These are phyloP conservation scores for Diplazon laetatorius DNA, from an alignment of 2,888 invertebrate species.

Conservation along the genomic window DNA sequence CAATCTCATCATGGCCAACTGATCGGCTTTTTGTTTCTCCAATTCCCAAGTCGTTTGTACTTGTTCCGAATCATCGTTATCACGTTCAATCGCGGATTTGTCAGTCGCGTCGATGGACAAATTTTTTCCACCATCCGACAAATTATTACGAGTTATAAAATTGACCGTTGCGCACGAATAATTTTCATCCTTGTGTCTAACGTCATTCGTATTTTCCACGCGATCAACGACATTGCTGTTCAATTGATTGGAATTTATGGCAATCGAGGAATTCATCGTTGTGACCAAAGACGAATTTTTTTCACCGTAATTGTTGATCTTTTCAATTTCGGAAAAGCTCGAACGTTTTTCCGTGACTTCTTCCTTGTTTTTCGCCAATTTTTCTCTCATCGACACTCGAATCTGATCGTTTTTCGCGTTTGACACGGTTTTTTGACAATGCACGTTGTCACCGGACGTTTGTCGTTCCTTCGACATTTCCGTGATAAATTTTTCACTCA, in stretches of 20 bases:
- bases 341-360: conserved; percentile 76
- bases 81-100: conserved; percentile 45
- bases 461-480: conserved; percentile 69
- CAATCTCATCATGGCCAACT: conserved; percentile 75
- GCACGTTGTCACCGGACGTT: conserved; percentile 54
- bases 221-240: conserved; percentile 65
- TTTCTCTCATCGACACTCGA: conserved; percentile 75
- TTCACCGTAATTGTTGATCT: conserved; percentile 65
- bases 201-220: conserved; percentile 60
- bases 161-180: conserved; percentile 51
- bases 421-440: conserved; percentile 74
- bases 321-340: conserved; percentile 74
- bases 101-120: conserved; percentile 60
- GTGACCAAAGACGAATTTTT: conserved; percentile 23
- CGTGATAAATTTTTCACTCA: conserved; percentile 68
- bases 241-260: conserved; percentile 61
- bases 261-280: conserved; percentile 29
- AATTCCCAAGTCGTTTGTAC: conserved; percentile 79
- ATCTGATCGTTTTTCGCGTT: conserved; percentile 80
- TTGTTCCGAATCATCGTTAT: conserved; percentile 62
- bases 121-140: conserved; percentile 55
- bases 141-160: conserved; percentile 54
- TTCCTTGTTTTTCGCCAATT: conserved; percentile 75
- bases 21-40: conserved; percentile 79
- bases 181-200: conserved; percentile 60